Base-by-base conservation (phyloP, 2,888 invertebrate genomes). In the Piscicola geometra region DNA sequence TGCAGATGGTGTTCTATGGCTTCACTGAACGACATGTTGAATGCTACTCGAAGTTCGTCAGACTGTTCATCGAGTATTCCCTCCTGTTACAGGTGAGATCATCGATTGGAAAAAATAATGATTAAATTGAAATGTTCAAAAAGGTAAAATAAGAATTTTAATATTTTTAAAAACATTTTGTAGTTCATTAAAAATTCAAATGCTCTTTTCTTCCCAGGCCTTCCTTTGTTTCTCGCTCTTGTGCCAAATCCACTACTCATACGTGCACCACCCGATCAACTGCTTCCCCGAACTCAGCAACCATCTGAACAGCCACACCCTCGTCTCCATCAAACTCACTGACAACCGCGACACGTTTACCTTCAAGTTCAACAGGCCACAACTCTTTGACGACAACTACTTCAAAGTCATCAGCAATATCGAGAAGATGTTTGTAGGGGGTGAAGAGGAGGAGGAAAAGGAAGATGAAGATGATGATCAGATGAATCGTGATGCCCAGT, bases 31-130 rank as follows among this genome's bases (percentile, higher is more conserved):
- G 60, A 18, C n/a, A 56, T 21, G 60, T 56, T 25, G 60, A 56
- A 56, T 56, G 60, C 25, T 56, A 56, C 60, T 56, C 60, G n/a
- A 56, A 56, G 60, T 56, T 56, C n/a, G 60, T 56, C n/a, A 56
- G 60, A 56, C 9, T 18, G 25, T 56, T 56, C n/a, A 56, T 56
- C n/a, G 60, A 56, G 25, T 56, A 56, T n/a, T 56, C 60, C n/a
- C 25, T 56, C n/a, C 60, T 56, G 3, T 56, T 56, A 21, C 60
- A 56, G n/a, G 60, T 56, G n/a, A 18, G 60, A 15, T 25, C 5
- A n/a, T n/a, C n/a, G n/a, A n/a, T n/a, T n/a, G n/a, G n/a, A n/a
- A n/a, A n/a, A n/a, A n/a, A n/a, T n/a, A n/a, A n/a, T n/a, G n/a
- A n/a, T n/a, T n/a, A n/a, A n/a, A n/a, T n/a, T n/a, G n/a, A n/a